Base-by-base conservation (phyloP, 2,888 invertebrate species). In the Thereva unica region DNA sequence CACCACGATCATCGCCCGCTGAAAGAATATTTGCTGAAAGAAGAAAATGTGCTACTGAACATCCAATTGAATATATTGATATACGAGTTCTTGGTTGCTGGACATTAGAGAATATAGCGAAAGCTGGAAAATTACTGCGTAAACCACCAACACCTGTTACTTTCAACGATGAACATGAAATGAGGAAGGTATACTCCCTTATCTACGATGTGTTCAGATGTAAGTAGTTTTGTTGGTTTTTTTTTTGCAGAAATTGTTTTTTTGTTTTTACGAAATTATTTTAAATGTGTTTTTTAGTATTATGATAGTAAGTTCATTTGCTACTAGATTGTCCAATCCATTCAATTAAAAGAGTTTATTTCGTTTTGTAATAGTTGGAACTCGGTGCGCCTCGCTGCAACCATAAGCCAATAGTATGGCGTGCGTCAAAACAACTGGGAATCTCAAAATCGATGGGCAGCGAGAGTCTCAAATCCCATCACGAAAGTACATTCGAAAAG, bases 181-280 rank as follows among this genome's bases (percentile, higher is more conserved):
- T 85, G 84, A 75, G 85, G 47, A 75, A 84, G 70, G 85, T 85
- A 2, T 84, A 83, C 61, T 82, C 84, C 0, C 75, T 85, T 4
- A 82, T 85, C 61, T 85, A 85, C 74, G 85, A 85, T 72, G 84
- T 85, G 7, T 80, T 85, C 52, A 78, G 85, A 71, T 85, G 85
- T 85, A 74, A 79, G 83, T 74, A 52, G 23, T 23, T 23, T 50
- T 34, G 4, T 5, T 45, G 5, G 9, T 34, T 52, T 65, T 49
- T 49, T n/a, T n/a, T n/a, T n/a, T n/a, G n/a, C n/a, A 8, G n/a
- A 42, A 54, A 55, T 55, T 53, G 3, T n/a, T 34, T 38, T 35
- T 52, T 9, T 52, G 6, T 34, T 34, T 8, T 34, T 52, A 35
- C 3, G 35, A 8, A 52, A 2, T 52, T n/a, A 23, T 23, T 23